A percentile compares a stretch with the other conserved stretches of the same genome.
Conservation (phyloP, 2,888 invertebrate genomes). For the Pyrrhia umbra region DNA sequence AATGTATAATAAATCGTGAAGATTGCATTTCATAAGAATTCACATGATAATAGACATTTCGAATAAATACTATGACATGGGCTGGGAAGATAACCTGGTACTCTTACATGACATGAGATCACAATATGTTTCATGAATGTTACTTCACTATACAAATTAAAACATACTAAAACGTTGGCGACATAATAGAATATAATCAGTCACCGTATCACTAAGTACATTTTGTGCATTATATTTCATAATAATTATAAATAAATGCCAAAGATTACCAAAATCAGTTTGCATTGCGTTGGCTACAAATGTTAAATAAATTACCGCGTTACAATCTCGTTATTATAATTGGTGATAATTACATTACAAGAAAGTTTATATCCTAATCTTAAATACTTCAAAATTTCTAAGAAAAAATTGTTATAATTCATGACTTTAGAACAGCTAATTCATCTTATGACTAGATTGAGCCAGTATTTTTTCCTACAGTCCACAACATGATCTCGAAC, state of each 20-base stretch:
- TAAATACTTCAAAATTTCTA: conserved; percentile 83
- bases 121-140: conserved; percentile 78
- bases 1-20: conserved; percentile 82
- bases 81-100: conserved; percentile 72
- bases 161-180: conserved; percentile 75
- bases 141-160: conserved; percentile 75
- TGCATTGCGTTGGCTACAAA: conserved; percentile 77
- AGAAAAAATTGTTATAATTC: conserved; percentile 79
- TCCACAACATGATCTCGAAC: conserved; percentile 78
- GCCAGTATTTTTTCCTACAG: conserved; percentile 85
- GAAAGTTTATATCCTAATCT: conserved; percentile 75
- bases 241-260: conserved; percentile 83
- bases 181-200: conserved; percentile 69
- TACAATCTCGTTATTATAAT: conserved; percentile 77
- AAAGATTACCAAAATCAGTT: conserved; percentile 77
- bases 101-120: conserved; percentile 86
- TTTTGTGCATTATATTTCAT: conserved; percentile 85
- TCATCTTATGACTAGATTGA: conserved; percentile 91
- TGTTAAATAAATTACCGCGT: conserved; percentile 74
- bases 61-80: conserved; percentile 73
- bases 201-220: conserved; percentile 85
- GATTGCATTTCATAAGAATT: conserved; percentile 75
- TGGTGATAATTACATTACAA: conserved; percentile 75
- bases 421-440: conserved; percentile 86
- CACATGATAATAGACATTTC: conserved; percentile 67